Evolutionary conservation across 2,888 invertebrate genomes (phyloP).

Genomic region (Oligia fasciuncula): DNA sequence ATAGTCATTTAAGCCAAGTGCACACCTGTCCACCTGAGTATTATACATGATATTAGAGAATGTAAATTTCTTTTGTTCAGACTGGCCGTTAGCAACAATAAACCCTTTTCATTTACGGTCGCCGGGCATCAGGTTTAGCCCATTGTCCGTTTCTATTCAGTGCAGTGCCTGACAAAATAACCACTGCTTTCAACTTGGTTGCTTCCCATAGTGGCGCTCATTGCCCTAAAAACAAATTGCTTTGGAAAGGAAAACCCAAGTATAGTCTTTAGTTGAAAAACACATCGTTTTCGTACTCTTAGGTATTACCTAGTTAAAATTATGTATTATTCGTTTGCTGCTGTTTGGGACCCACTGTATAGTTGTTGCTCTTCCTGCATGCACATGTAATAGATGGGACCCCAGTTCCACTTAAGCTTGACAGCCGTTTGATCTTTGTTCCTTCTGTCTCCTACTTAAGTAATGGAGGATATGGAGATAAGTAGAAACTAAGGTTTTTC

Average conservation of each 20-base stretch:
- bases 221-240: not conserved
- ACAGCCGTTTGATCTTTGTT: not conserved
- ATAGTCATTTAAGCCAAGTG: constrained; percentile 3
- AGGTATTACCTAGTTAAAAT: not conserved
- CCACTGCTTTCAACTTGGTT: constrained; percentile 23
- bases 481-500: not conserved
- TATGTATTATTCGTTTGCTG: not conserved
- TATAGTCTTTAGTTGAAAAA: not conserved
- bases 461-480: not conserved
- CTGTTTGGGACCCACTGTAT: not conserved
- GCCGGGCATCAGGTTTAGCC: constrained; percentile 41
- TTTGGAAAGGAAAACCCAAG: not conserved
- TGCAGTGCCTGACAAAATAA: constrained; percentile 33
- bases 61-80: constrained; percentile 40
- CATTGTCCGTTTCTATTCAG: constrained; percentile 47
- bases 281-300: not conserved
- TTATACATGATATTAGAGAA: constrained; percentile 21
- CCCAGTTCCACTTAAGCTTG: not conserved
- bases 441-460: not conserved
- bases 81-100: constrained; percentile 30
- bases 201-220: constrained; percentile 5
- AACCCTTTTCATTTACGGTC: constrained; percentile 48
- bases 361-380: not conserved
- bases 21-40: not conserved
- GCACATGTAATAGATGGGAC: not conserved